These are phyloP conservation scores for Labroides dimidiatus DNA, from an alignment of 2,797 vertebrate genomes.

Conservation along the genomic window DNA sequence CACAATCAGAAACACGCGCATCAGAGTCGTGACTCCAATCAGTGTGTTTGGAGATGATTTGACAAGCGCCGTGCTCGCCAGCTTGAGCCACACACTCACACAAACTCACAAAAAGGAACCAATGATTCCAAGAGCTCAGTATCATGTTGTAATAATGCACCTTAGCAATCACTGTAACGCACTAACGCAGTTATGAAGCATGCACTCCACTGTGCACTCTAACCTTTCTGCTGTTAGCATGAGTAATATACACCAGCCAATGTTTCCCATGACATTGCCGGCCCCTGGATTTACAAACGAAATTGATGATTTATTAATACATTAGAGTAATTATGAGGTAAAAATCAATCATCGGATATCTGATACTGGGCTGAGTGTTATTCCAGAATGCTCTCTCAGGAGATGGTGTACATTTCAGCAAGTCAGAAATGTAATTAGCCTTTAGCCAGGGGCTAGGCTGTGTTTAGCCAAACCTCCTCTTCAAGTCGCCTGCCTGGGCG, in stretches of 20 bases:
- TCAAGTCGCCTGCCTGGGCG: slow-evolving; percentile 45
- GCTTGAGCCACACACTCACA: slow-evolving; percentile 5
- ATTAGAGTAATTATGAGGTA: slow-evolving; percentile 79
- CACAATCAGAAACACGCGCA: slow-evolving; percentile 23
- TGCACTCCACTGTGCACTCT: slow-evolving; percentile 27
- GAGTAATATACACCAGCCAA: slow-evolving; percentile 61
- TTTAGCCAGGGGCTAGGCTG: slow-evolving; percentile 70
- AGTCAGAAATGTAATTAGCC: slow-evolving; percentile 82
- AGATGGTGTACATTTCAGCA: slow-evolving; percentile 80
- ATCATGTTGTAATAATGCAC: slow-evolving; percentile 32
- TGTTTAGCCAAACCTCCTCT: slow-evolving; percentile 62
- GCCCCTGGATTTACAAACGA: slow-evolving; percentile 67
- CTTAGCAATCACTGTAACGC: slow-evolving; percentile 26
- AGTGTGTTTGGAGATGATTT: slow-evolving; percentile 23
- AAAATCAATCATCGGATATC: slow-evolving; percentile 81
- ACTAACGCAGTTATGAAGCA: slow-evolving; percentile 31
- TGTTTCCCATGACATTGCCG: slow-evolving; percentile 60
- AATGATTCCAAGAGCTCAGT: slow-evolving; percentile 3
- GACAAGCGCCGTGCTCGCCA: slow-evolving; percentile 17
- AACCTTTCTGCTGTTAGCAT: slow-evolving; percentile 69
- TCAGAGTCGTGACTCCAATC: slow-evolving; percentile 24
- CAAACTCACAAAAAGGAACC: neutral
- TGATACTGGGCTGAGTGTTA: slow-evolving; percentile 76
- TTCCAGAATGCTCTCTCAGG: slow-evolving; percentile 78
- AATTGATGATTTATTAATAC: slow-evolving; percentile 81